Conservation (phyloP, 2,113 vertebrate genomes). For the Cairina moschata region DNA sequence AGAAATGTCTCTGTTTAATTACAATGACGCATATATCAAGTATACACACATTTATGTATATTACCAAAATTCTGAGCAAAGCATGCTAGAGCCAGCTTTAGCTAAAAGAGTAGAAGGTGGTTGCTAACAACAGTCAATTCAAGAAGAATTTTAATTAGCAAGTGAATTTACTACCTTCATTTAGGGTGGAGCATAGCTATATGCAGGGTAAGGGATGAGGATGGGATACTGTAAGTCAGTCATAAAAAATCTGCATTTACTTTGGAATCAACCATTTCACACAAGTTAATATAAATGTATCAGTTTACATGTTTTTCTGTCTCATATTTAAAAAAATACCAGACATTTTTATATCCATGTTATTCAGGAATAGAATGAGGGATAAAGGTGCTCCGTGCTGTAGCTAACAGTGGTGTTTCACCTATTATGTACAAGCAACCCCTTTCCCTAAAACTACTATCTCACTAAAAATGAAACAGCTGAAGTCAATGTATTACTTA, state of each 20-base stretch:
- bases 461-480: background rate
- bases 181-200: background rate
- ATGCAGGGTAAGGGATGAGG: background rate
- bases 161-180: background rate
- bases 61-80: background rate
- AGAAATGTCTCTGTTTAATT: background rate
- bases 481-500: slow-evolving; percentile 13
- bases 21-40: background rate
- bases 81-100: background rate
- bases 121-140: background rate
- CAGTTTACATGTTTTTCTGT: background rate
- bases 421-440: background rate
- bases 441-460: background rate
- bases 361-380: background rate
- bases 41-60: background rate
- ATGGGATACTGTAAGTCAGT: background rate
- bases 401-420: background rate
- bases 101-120: background rate
- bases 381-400: background rate
- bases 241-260: background rate
- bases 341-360: background rate
- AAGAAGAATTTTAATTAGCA: background rate
- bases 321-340: background rate
- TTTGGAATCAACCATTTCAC: background rate
- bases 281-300: background rate